Conservation (phyloP, 1,140 invertebrate species). For the Halictus rubicundus region DNA sequence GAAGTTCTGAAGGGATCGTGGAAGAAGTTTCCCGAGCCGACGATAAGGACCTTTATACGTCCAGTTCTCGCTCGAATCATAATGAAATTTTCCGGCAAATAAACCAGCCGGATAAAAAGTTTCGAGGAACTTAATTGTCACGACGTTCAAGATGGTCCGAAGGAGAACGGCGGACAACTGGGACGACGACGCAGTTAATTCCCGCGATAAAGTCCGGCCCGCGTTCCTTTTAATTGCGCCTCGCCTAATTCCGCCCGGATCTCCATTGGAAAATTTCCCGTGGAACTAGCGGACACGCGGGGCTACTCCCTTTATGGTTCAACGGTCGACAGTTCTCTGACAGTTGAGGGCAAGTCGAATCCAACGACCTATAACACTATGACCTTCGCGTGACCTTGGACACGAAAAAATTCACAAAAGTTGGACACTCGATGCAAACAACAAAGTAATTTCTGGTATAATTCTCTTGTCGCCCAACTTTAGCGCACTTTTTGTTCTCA, state of each 20-base stretch:
- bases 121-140: conserved; percentile 33
- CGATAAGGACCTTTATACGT: conserved; percentile 10
- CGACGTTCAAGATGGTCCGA: background rate
- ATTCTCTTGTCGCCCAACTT: too few species aligned
- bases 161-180: conserved; percentile 7
- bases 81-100: conserved; percentile 16
- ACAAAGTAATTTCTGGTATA: too few species aligned
- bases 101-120: conserved; percentile 10
- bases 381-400: too few species aligned
- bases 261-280: conserved; percentile 22
- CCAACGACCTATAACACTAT: too few species aligned
- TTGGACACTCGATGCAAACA: too few species aligned
- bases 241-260: conserved; percentile 21
- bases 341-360: too few species aligned
- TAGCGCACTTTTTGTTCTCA: too few species aligned
- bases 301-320: background rate
- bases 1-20: background rate
- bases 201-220: conserved; percentile 19
- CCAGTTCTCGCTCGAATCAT: background rate
- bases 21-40: background rate
- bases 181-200: conserved; percentile 9
- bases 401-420: too few species aligned
- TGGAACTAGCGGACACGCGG: background rate
- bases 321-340: background rate
- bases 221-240: conserved; percentile 31